Evolutionary conservation across 1,140 invertebrate species (phyloP).

Genomic region (Aphaenogaster floridana): DNA sequence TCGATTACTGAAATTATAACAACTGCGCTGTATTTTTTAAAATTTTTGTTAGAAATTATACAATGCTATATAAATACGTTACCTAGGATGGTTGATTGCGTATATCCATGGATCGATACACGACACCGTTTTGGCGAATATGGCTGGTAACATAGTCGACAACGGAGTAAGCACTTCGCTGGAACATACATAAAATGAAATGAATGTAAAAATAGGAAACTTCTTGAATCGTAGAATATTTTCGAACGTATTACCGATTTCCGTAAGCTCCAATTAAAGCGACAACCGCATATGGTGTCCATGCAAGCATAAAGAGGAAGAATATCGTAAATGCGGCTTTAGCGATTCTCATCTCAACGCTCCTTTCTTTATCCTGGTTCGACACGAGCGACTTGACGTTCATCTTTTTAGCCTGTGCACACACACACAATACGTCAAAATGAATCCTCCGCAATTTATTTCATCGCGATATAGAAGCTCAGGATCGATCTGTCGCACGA

Average conservation of each 20-base stretch:
- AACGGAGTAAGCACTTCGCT: constrained; percentile 89
- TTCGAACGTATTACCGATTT: constrained; percentile 87
- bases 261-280: constrained; percentile 92
- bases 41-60: not conserved
- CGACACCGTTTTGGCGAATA: constrained; percentile 91
- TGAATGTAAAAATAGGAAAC: too few species aligned
- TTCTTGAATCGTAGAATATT: not conserved
- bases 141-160: constrained; percentile 91
- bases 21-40: not conserved
- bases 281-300: constrained; percentile 92
- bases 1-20: not conserved
- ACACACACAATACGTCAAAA: not conserved
- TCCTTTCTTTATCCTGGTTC: constrained; percentile 90
- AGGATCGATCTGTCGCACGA: not conserved
- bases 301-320: constrained; percentile 91
- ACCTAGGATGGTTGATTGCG: constrained; percentile 93
- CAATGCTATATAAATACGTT: constrained; percentile 68
- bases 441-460: not conserved
- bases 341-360: constrained; percentile 91
- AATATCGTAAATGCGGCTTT: constrained; percentile 93
- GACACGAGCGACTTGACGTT: constrained; percentile 92
- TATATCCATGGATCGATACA: constrained; percentile 94
- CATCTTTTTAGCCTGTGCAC: constrained; percentile 92
- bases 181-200: constrained; percentile 51
- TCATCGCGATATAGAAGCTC: not conserved